Evolutionary conservation across 2,797 vertebrate genomes (phyloP).

Genomic region (Phataginus tetradactyla): DNA sequence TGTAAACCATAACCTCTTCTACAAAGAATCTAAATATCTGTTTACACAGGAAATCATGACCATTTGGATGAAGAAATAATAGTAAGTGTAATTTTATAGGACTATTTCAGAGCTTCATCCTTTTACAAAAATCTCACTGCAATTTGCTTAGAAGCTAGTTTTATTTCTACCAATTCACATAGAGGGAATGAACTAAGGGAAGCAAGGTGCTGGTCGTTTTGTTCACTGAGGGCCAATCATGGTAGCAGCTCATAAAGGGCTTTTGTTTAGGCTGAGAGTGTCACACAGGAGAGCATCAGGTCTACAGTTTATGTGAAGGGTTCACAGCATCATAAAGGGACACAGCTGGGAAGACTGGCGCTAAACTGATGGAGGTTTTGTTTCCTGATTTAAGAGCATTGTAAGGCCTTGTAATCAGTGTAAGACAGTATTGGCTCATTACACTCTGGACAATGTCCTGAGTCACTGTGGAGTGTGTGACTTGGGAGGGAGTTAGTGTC

Average conservation of each 20-base stretch:
- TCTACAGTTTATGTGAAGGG: neutral
- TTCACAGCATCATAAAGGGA: neutral
- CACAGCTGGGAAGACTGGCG: neutral
- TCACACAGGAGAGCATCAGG: neutral
- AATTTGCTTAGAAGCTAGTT: neutral
- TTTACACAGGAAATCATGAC: neutral
- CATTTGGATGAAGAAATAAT: conserved; percentile 5
- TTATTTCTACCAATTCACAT: neutral
- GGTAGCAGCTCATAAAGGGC: neutral
- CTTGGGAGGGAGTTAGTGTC: neutral
- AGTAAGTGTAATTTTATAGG: neutral
- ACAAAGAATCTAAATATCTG: neutral
- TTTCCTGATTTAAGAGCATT: neutral
- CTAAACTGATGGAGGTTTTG: neutral
- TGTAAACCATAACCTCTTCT: conserved; percentile 23
- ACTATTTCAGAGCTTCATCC: conserved; percentile 1
- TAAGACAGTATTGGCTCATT: neutral
- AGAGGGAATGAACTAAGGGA: neutral
- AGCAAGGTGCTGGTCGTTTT: neutral
- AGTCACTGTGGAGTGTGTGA: conserved; percentile 29
- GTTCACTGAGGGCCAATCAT: neutral
- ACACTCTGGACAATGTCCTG: neutral
- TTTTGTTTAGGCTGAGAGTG: neutral
- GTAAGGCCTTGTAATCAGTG: neutral
- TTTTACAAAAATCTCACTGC: neutral